A percentile compares a stretch with the other conserved stretches of the same genome.
phyloP scores from a whole-genome alignment of 2,797 vertebrate genomes.

The Erethizon dorsatum region DNA sequence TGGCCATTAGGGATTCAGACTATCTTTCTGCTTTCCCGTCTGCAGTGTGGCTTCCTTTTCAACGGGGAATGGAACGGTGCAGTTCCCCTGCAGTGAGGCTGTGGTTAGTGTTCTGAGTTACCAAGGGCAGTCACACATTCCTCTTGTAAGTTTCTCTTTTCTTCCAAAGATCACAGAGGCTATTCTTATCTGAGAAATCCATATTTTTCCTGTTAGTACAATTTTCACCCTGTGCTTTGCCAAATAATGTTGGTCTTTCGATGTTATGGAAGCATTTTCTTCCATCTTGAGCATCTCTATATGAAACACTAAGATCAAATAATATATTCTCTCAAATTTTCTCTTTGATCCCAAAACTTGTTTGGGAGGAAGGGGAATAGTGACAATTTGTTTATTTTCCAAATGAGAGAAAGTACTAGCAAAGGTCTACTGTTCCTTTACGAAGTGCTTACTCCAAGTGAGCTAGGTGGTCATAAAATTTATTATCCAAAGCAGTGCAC shows the following conservation, averaged over 20 bases:
- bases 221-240: background rate
- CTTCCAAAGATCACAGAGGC: background rate
- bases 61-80: no score
- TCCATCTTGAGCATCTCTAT: background rate
- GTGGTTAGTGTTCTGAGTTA: conserved; percentile 33
- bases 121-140: background rate
- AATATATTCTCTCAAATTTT: background rate
- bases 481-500: background rate
- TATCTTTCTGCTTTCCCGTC: background rate
- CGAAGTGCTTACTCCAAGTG: background rate
- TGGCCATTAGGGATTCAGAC: background rate
- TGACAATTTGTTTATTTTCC: conserved; percentile 20
- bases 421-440: conserved; percentile 25
- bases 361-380: background rate
- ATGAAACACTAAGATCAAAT: conserved; percentile 56
- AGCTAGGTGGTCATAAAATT: background rate
- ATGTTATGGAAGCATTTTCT: background rate
- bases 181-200: conserved; percentile 11
- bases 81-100: background rate
- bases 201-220: background rate
- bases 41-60: background rate
- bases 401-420: background rate
- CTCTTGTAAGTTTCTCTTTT: background rate
- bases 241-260: background rate
- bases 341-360: conserved; percentile 30